Percentiles rank a stretch among this genome's conserved stretches.
phyloP scores from a whole-genome alignment of 2,113 vertebrate species.

The Oncorhynchus gorbuscha region DNA sequence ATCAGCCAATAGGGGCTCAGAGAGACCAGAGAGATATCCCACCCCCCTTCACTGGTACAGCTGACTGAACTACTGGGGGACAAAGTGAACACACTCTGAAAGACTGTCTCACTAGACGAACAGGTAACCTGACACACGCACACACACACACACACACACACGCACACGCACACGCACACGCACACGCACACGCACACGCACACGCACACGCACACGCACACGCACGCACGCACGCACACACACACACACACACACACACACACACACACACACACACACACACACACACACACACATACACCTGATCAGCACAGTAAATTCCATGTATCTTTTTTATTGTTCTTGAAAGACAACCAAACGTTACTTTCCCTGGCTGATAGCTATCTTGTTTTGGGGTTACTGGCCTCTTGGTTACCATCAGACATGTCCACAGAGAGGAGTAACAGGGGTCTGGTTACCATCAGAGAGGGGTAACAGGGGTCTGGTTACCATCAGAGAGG shows the following conservation, averaged over 20 bases:
- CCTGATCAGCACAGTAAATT: no score
- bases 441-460: neutral
- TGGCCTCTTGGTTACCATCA: neutral
- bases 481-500: no score
- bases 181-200: no score
- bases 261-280: no score
- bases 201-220: no score
- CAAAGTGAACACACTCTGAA: conserved; percentile 41
- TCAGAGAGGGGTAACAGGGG: no score
- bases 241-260: no score
- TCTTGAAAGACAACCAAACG: neutral
- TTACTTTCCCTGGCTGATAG: neutral
- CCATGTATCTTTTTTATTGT: neutral
- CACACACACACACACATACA: no score
- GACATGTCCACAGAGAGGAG: neutral
- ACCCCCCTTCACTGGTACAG: conserved; percentile 36
- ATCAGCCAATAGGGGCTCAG: conserved; percentile 5
- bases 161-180: no score
- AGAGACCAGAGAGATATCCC: conserved; percentile 22
- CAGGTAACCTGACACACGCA: conserved; percentile 39
- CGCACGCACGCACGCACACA: no score
- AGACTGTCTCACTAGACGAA: conserved; percentile 16
- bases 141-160: no score
- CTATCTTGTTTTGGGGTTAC: neutral
- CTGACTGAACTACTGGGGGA: conserved; percentile 53